These are phyloP conservation scores for Lepidocolaptes lacrymiger DNA, from an alignment of 2,797 vertebrate species.

Conservation along the genomic window DNA sequence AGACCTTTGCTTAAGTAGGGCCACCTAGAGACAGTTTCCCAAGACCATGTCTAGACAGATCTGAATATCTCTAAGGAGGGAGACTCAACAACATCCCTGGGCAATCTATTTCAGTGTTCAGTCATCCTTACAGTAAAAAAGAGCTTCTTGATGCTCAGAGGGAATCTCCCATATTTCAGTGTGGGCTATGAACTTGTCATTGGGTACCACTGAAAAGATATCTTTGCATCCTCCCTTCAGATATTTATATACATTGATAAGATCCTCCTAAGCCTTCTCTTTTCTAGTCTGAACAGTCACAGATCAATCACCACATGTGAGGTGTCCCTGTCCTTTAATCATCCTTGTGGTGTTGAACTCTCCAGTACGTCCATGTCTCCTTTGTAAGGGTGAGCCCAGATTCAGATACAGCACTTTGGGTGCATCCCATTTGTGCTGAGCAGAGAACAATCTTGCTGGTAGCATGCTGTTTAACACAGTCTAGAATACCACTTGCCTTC, in stretches of 20 bases:
- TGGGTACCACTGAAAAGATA: not conserved
- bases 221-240: not conserved
- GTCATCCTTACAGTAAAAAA: not conserved
- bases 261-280: not conserved
- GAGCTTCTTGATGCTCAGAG: not conserved
- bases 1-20: not conserved
- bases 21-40: not conserved
- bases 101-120: not conserved
- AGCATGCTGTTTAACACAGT: not conserved
- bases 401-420: not conserved
- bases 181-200: not conserved
- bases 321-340: not conserved
- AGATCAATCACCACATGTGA: not conserved
- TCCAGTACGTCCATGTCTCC: not conserved
- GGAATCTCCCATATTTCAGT: not conserved
- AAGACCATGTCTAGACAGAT: not conserved
- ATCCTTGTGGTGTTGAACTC: not conserved
- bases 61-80: not conserved
- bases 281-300: not conserved
- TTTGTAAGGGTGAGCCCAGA: not conserved
- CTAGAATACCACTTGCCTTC: not conserved
- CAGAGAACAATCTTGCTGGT: not conserved
- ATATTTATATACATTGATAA: not conserved
- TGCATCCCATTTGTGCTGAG: not conserved
- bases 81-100: not conserved